Base-by-base conservation (phyloP, 1,140 invertebrate genomes). In the Zaprionus kolodkinae region DNA sequence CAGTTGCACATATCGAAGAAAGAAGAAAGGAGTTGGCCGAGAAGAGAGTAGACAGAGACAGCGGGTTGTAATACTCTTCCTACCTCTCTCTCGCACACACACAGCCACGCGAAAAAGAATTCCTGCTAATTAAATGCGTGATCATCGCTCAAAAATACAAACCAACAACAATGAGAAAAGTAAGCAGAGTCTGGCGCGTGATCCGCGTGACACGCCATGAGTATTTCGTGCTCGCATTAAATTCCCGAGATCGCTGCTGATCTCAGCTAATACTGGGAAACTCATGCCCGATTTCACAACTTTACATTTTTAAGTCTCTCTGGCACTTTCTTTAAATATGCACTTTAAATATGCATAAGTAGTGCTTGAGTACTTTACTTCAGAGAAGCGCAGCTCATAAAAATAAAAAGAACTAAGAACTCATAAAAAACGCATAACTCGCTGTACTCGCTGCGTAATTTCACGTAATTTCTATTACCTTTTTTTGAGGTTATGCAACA, bases 41-140 rank as follows among this genome's bases (percentile, higher is more conserved):
- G 61, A 56, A 81, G 36, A 76, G 56, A 38, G 52, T 7, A 11
- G 35, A 30, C 27, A 43, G 21, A 64, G 35, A 55, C 5, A 15
- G 6, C 9, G n/a, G n/a, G 21, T 27, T 11, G 35, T 17, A 17
- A 35, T 45, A 11, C 15, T 21, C 30, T 35, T n/a, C 21, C 45
- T 50, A 17, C 30, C 27, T 11, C n/a, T 10, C 50, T n/a, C 36
- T 30, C 40, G 38, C 52, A 54, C 54, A 38, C 57, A 68, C 59
- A 64, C 36, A 57, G 11, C 15, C 59, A 54, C 40, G 54, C 57
- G 12, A 52, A 63, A 48, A 71, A 72, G 67, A 87, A 87, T 87
- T 88, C 80, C 77, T 78, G 84, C 84, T 87, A 88, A 87, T 87
- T 87, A 88, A 87, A 87, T 87, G 85, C 84, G 74, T 81, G 84